phyloP scores from a whole-genome alignment of 2,797 vertebrate genomes.

The Tiaroga cobitis region DNA sequence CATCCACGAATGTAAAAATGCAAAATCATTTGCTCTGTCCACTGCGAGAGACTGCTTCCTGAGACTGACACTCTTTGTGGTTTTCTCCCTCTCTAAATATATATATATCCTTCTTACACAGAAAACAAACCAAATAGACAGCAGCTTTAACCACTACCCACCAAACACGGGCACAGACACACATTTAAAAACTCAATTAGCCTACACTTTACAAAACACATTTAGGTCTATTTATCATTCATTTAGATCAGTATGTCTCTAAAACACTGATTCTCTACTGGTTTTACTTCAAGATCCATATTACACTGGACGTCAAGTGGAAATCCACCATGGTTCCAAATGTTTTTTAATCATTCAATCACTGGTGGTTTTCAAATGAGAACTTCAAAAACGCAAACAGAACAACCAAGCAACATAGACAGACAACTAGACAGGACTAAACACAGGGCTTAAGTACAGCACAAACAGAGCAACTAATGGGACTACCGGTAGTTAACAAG shows the following conservation, averaged over 20 bases:
- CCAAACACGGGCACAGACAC: background rate
- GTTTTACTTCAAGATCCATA: background rate
- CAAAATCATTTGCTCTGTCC: background rate
- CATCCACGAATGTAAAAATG: background rate
- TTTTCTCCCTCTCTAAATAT: background rate
- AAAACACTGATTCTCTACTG: background rate
- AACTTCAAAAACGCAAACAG: too few species aligned
- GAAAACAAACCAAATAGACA: background rate
- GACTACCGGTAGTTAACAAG: too few species aligned
- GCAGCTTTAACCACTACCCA: background rate
- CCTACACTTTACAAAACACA: background rate
- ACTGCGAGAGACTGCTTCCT: background rate
- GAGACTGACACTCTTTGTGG: background rate
- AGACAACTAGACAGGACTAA: too few species aligned
- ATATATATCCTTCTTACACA: background rate
- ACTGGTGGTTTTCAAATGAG: background rate
- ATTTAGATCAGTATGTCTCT: background rate
- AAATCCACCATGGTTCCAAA: background rate
- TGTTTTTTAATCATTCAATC: background rate
- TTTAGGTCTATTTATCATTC: background rate
- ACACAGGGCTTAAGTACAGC: too few species aligned
- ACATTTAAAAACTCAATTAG: background rate
- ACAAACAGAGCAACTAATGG: too few species aligned
- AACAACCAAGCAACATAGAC: too few species aligned
- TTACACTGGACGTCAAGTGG: background rate